Percentiles rank a stretch among this genome's conserved stretches.
phyloP scores from a whole-genome alignment of 1,140 invertebrate genomes.

The Platyscapa corneri region DNA sequence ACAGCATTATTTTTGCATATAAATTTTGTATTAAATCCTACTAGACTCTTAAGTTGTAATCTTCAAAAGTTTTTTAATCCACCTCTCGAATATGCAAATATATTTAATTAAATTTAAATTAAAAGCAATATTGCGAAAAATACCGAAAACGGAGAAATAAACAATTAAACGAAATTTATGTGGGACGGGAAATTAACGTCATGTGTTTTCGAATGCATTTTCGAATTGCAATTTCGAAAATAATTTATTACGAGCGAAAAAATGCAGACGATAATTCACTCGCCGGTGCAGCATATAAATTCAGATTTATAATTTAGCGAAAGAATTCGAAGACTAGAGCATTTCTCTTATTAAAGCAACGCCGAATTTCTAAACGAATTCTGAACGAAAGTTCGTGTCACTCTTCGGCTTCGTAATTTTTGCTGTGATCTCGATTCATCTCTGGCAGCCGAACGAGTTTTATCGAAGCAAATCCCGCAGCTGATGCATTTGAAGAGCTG shows the following conservation, averaged over 20 bases:
- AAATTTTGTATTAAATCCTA: neutral
- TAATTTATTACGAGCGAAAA: too few relatives aligned
- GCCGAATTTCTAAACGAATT: neutral
- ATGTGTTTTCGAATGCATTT: too few relatives aligned
- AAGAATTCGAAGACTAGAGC: too few relatives aligned
- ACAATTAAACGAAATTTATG: neutral
- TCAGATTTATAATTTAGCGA: too few relatives aligned
- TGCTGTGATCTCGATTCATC: neutral
- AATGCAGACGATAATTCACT: too few relatives aligned
- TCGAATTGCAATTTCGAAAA: too few relatives aligned
- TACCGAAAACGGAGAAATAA: neutral
- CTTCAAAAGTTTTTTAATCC: neutral
- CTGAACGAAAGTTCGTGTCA: neutral
- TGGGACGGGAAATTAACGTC: too few relatives aligned
- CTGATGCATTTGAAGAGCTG: slow-evolving; percentile 7
- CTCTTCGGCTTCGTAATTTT: neutral
- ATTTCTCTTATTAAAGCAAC: neutral
- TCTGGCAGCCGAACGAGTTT: slow-evolving; percentile 24
- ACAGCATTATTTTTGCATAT: neutral
- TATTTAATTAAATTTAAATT: neutral
- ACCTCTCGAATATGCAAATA: neutral
- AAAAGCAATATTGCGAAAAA: neutral
- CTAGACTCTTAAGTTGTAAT: neutral
- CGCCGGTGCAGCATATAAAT: too few relatives aligned
- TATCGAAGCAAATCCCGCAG: slow-evolving; percentile 32